phyloP scores from a whole-genome alignment of 37 sponge, comb jelly and placozoan species.

The Diacarnus erythraeanus region DNA sequence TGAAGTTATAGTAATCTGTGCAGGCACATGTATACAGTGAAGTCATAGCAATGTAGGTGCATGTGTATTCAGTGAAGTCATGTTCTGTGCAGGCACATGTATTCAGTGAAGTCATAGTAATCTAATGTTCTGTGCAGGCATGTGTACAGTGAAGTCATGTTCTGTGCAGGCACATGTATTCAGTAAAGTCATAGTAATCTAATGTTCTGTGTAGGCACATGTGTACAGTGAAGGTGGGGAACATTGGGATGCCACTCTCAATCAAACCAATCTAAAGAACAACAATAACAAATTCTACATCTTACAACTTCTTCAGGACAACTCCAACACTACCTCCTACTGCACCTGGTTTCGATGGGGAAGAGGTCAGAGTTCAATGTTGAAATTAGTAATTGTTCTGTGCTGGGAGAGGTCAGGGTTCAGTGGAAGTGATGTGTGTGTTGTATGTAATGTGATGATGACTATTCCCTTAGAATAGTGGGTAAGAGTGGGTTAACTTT shows the following conservation, averaged over 20 bases:
- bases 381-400: too few relatives aligned
- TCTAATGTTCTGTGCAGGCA: neutral
- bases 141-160: too few relatives aligned
- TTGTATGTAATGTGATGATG: too few relatives aligned
- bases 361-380: too few relatives aligned
- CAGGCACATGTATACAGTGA: neutral
- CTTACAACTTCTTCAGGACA: constrained; percentile 81
- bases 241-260: constrained; percentile 86
- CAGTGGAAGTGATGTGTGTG: too few relatives aligned
- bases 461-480: too few relatives aligned
- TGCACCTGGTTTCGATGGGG: constrained; percentile 92
- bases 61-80: too few relatives aligned
- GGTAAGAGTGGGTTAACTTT: too few relatives aligned
- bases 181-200: neutral
- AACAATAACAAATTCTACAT: constrained; percentile 96
- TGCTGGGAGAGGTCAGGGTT: too few relatives aligned
- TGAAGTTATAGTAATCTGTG: neutral
- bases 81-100: neutral
- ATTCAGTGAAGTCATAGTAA: neutral
- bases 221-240: constrained; percentile 73
- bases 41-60: neutral
- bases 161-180: neutral
- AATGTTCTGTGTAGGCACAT: constrained; percentile 55
- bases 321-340: constrained; percentile 18
- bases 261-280: constrained; percentile 89